phyloP scores from a whole-genome alignment of 2,113 vertebrate genomes.

The Anarhynchus alexandrinus region DNA sequence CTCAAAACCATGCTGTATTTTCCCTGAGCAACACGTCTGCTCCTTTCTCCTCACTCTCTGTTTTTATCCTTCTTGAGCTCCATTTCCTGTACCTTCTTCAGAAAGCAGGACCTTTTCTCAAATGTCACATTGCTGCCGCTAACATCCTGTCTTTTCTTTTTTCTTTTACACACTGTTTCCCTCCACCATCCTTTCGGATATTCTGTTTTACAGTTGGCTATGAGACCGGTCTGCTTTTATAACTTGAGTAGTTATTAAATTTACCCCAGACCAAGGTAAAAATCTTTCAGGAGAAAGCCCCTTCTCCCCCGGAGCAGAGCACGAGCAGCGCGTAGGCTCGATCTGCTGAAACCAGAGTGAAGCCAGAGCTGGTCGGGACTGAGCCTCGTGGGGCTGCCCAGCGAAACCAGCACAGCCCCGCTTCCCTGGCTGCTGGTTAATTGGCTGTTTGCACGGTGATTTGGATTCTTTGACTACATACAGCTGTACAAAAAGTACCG shows the following conservation, averaged over 20 bases:
- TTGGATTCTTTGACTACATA: background rate
- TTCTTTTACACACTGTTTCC: background rate
- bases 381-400: background rate
- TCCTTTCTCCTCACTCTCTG: background rate
- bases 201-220: background rate
- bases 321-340: fast-evolving
- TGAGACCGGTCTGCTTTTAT: background rate
- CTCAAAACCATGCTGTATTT: background rate
- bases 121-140: background rate
- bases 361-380: background rate
- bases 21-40: background rate
- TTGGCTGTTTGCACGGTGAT: background rate
- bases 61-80: background rate
- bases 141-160: background rate
- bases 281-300: background rate
- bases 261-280: too few relatives aligned
- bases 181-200: background rate
- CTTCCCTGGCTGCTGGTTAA: background rate
- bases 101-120: background rate
- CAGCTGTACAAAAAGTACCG: background rate
- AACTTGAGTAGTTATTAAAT: fast-evolving
- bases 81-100: background rate
- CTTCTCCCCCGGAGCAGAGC: background rate
- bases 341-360: background rate
- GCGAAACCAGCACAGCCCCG: background rate